phyloP scores from a whole-genome alignment of 2,113 vertebrate species.

The Xiphophorus couchianus region DNA sequence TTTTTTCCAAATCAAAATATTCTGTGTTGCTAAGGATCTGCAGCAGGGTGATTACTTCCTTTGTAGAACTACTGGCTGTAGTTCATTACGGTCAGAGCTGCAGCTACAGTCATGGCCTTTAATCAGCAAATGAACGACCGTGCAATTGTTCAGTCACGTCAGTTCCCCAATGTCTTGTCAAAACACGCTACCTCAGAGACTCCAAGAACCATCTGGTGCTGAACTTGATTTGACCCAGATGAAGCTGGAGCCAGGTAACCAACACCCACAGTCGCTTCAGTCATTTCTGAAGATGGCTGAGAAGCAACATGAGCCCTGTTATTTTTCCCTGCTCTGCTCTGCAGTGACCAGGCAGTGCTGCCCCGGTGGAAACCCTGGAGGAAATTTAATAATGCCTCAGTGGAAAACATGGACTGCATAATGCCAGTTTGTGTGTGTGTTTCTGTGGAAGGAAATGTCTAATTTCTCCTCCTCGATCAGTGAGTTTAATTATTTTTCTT shows the following conservation, averaged over 20 bases:
- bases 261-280: constrained; percentile 63
- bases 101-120: constrained; percentile 25
- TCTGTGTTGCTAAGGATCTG: background rate
- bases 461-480: background rate
- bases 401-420: constrained; percentile 34
- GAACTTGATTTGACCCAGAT: constrained; percentile 75
- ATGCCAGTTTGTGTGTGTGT: constrained; percentile 20
- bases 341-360: constrained; percentile 42
- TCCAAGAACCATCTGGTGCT: constrained; percentile 67
- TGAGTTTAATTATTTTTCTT: background rate
- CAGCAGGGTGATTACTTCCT: constrained; percentile 14
- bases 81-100: constrained; percentile 2
- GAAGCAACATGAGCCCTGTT: constrained; percentile 61
- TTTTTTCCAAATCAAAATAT: constrained; percentile 3
- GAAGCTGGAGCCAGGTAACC: constrained; percentile 64
- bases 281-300: constrained; percentile 60
- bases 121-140: constrained; percentile 37
- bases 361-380: constrained; percentile 54
- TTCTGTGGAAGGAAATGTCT: background rate
- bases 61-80: constrained; percentile 3
- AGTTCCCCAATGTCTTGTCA: constrained; percentile 60
- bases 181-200: constrained; percentile 55
- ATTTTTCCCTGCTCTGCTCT: constrained; percentile 46
- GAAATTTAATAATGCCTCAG: constrained; percentile 63
- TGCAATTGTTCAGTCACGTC: constrained; percentile 52